A percentile compares a stretch with the other conserved stretches of the same genome.
These are phyloP conservation scores for Pachyuromys duprasi DNA, from an alignment of 2,797 vertebrate genomes.

Conservation along the genomic window DNA sequence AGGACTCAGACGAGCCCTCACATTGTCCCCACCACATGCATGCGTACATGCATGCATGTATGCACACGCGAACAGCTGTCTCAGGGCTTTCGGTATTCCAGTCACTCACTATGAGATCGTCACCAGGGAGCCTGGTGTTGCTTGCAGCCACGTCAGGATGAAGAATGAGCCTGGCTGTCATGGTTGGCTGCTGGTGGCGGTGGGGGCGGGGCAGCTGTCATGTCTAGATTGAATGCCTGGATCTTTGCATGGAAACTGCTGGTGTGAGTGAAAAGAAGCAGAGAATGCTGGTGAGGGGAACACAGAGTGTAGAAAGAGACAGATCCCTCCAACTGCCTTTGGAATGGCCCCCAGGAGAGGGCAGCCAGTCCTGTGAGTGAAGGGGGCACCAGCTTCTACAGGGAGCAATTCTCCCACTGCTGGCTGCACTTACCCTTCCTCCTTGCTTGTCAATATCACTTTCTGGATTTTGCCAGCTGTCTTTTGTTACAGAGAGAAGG, in stretches of 20 bases:
- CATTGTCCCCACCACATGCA: not conserved
- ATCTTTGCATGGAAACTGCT: slow-evolving; percentile 67
- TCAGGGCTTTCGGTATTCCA: slow-evolving; percentile 81
- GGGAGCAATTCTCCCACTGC: not conserved
- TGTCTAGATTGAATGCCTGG: slow-evolving; percentile 69
- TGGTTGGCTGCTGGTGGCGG: slow-evolving; percentile 52
- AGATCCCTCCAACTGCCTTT: not conserved
- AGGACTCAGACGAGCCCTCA: not conserved
- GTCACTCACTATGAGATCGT: slow-evolving; percentile 85
- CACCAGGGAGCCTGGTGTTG: slow-evolving; percentile 81
- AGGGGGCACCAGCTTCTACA: not conserved
- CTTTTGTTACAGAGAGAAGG: slow-evolving; percentile 41
- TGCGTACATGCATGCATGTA: rapidly evolving
- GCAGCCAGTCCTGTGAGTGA: not conserved
- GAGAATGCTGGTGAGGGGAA: not conserved
- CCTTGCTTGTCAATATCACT: not conserved
- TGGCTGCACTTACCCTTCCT: not conserved
- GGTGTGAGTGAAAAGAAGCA: not conserved
- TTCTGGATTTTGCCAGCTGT: not conserved
- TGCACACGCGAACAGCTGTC: not conserved
- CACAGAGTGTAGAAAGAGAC: not conserved
- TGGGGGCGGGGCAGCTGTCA: slow-evolving; percentile 71
- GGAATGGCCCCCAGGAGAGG: not conserved
- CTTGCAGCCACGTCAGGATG: slow-evolving; percentile 86
- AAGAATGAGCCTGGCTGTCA: slow-evolving; percentile 84